A percentile compares a stretch with the other conserved stretches of the same genome.
phyloP scores from a whole-genome alignment of 2,113 vertebrate genomes.

The Cynoglossus semilaevis region DNA sequence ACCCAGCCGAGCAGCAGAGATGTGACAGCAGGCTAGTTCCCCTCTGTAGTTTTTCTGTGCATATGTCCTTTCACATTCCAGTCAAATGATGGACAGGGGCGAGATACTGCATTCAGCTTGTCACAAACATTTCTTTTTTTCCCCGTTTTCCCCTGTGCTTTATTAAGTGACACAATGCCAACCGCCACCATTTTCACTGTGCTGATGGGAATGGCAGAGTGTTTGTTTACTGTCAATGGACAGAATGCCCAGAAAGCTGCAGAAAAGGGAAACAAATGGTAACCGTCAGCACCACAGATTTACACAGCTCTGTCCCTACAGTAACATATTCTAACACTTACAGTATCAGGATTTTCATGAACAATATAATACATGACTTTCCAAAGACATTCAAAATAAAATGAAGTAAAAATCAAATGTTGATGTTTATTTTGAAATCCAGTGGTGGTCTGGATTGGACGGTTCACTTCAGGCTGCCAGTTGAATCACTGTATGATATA shows the following conservation, averaged over 20 bases:
- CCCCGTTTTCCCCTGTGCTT: constrained; percentile 28
- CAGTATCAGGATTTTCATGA: too few species aligned
- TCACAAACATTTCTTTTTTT: constrained; percentile 38
- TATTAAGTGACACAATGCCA: constrained; percentile 51
- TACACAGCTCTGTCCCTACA: background rate
- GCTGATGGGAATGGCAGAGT: constrained; percentile 23
- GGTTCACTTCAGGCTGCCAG: too few species aligned
- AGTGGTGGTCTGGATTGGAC: too few species aligned
- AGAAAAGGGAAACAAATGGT: constrained; percentile 19
- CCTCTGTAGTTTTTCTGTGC: constrained; percentile 46
- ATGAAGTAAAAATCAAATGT: too few species aligned
- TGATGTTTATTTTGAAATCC: too few species aligned
- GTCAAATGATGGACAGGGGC: constrained; percentile 44
- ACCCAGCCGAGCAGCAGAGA: constrained; percentile 29
- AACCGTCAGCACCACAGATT: constrained; percentile 10
- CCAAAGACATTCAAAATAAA: too few species aligned
- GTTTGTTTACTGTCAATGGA: constrained; percentile 33
- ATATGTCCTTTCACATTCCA: constrained; percentile 51
- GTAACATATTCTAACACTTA: too few species aligned
- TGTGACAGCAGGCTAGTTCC: constrained; percentile 53
- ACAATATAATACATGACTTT: too few species aligned
- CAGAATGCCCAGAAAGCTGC: background rate
- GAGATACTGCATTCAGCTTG: constrained; percentile 29
- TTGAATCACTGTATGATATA: too few species aligned
- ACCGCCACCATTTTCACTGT: constrained; percentile 15